A percentile compares a stretch with the other conserved stretches of the same genome.
These are phyloP conservation scores for Coturnix japonica DNA, from an alignment of 2,113 vertebrate genomes.

Conservation along the genomic window DNA sequence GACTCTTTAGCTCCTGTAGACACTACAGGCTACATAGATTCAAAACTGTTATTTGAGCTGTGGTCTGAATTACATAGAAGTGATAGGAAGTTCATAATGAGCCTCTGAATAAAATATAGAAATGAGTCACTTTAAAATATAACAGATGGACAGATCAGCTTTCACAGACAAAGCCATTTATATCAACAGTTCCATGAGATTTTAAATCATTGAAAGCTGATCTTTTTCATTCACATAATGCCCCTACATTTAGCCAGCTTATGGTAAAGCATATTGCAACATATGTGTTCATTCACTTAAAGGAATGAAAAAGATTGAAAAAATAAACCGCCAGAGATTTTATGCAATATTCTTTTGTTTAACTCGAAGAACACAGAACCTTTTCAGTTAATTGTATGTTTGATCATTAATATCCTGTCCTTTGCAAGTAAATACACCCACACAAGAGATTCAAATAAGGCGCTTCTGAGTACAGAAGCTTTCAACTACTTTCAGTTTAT, in stretches of 20 bases:
- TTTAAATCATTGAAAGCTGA: constrained; percentile 22
- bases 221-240: constrained; percentile 14
- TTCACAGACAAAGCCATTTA: constrained; percentile 8
- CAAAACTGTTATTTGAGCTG: neutral
- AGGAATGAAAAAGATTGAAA: neutral
- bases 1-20: neutral
- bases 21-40: neutral
- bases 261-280: neutral
- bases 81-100: neutral
- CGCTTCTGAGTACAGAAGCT: constrained; percentile 19
- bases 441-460: constrained; percentile 15
- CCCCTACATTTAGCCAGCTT: neutral
- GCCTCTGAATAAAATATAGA: neutral
- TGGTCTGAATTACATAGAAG: neutral
- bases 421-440: constrained; percentile 54
- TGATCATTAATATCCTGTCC: constrained; percentile 54
- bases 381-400: constrained; percentile 25
- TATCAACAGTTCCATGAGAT: neutral
- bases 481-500: constrained; percentile 39
- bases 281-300: neutral
- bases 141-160: constrained; percentile 4
- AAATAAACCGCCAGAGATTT: neutral
- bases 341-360: constrained; percentile 8
- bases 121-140: neutral
- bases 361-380: neutral